Base-by-base conservation (phyloP, 2,888 invertebrate genomes). In the Ephialtes manifestator region DNA sequence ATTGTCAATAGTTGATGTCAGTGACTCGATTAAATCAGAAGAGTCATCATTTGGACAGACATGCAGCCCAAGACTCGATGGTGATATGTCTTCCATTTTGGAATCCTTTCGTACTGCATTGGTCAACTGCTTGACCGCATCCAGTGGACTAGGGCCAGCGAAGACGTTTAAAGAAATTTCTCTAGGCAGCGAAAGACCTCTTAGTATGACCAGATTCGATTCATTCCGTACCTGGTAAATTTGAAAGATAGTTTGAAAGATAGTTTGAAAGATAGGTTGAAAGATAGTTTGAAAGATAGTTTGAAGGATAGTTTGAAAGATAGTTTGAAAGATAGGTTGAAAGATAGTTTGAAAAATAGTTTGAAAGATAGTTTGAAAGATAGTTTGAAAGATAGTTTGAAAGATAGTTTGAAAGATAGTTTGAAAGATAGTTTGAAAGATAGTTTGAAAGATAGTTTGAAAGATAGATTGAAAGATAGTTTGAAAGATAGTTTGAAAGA, bases 141-240 rank as follows among this genome's bases (percentile, higher is more conserved):
- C 74, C 60, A 88, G 28, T 2, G 89, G 88, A 13, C 74, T 85
- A 0, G 87, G 85, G 11, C 89, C 89, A 2, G 86, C 84, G 11
- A 89, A 85, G 4, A 90, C 81, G 35, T 89, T 86, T 24, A 90
- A 67, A 5, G 82, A 74, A 28, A 90, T 80, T 76, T 85, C 81
- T 4, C 84, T 82, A 1, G 90, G 89, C 20, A 88, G 18, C 13
- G 88, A 88, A 4, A 89, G 48, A 24, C 90, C 90, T 35, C 89
- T 78, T 18, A 90, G 74, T n/a, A 90, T 84, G 1, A 90, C 85
- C 24, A 90, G 77, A 78, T 90, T 90, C 8, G 90, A 89, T 8
- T 81, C 81, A 70, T 89, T 83, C n/a, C 88, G 31, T 7, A 90
- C 88, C 90, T 90, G 78, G 35, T 28, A 1, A 60, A 60, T 60